Percentiles rank a stretch among this genome's conserved stretches.
Conservation (phyloP, 2,797 vertebrate species). For the Tolypeutes matacus region DNA sequence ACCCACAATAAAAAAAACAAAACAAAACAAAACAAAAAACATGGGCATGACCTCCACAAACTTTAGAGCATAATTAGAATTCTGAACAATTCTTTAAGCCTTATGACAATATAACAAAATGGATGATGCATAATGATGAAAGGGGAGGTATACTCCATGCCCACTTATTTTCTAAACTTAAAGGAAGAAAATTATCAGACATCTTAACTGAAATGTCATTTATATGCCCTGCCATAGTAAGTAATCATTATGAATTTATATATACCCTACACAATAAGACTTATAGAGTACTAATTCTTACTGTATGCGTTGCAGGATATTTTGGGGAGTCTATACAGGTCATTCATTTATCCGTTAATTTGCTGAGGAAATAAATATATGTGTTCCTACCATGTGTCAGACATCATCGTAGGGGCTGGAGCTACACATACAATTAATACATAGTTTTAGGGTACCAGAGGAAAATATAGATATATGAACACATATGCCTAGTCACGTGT, state of each 20-base stretch:
- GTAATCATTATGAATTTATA: too few relatives aligned
- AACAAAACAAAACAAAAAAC: too few relatives aligned
- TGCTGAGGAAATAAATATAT: neutral
- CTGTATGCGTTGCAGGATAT: accelerated
- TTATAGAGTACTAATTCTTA: neutral
- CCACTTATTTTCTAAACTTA: neutral
- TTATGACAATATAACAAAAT: neutral
- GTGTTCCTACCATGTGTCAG: neutral
- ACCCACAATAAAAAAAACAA: too few relatives aligned
- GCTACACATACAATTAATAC: neutral
- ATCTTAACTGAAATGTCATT: accelerated
- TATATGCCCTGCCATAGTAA: accelerated
- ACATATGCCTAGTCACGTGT: accelerated
- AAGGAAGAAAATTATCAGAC: neutral
- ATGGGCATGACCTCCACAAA: accelerated
- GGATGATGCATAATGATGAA: neutral
- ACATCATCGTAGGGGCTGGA: accelerated
- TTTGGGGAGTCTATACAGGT: accelerated
- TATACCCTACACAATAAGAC: neutral
- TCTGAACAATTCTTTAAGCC: neutral
- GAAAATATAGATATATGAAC: accelerated
- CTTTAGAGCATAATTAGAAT: neutral
- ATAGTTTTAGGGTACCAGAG: neutral
- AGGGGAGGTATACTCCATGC: accelerated
- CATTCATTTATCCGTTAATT: accelerated